Conservation (phyloP, 2,888 invertebrate genomes). For the Hydropsyche betteni region DNA sequence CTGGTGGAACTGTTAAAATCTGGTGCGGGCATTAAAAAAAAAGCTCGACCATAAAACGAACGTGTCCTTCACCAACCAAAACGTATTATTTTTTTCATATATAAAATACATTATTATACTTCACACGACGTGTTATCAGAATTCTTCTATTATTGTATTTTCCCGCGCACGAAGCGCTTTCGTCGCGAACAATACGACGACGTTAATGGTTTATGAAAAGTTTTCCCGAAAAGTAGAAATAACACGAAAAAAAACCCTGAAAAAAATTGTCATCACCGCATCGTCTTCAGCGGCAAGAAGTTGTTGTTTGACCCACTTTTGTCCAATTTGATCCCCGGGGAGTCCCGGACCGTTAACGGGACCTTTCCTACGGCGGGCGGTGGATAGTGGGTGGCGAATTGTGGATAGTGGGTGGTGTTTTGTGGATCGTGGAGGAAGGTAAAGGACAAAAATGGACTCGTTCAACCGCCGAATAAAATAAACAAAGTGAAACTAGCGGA, state of each 20-base stretch:
- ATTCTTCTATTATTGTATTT: no score
- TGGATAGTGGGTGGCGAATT: no score
- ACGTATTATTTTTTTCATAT: no score
- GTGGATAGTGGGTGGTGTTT: neutral
- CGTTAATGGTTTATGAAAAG: conserved; percentile 16
- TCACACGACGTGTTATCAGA: no score
- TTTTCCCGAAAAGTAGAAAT: neutral
- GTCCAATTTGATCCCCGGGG: conserved; percentile 14
- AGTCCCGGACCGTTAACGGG: neutral
- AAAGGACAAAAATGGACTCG: conserved; percentile 15
- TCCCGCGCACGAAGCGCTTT: neutral
- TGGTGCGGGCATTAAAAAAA: no score
- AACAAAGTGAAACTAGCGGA: conserved; percentile 22
- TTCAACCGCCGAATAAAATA: conserved; percentile 16
- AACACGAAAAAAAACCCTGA: no score
- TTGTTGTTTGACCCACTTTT: conserved; percentile 26
- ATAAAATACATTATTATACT: no score
- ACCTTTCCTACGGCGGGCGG: no score
- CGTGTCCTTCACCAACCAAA: no score
- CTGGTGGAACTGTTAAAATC: no score
- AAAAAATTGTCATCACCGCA: conserved; percentile 23
- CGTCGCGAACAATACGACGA: neutral
- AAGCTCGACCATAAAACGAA: no score
- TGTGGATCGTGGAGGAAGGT: neutral
- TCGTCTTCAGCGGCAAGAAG: neutral